phyloP scores from a whole-genome alignment of 2,888 invertebrate genomes.

The Pyrochroa serraticornis region DNA sequence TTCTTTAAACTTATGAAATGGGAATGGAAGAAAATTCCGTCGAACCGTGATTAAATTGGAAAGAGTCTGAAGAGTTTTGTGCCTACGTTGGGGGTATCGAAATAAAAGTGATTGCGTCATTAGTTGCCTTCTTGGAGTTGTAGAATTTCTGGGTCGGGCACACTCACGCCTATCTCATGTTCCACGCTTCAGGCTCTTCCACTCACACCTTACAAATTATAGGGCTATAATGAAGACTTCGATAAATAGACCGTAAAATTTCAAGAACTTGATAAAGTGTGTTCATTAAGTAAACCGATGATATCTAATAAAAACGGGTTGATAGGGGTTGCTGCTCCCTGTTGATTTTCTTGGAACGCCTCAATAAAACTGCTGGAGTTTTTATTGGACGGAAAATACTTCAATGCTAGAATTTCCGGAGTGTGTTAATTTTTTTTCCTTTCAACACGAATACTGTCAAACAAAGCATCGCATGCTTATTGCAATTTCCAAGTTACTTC shows the following conservation, averaged over 20 bases:
- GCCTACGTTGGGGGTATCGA: neutral
- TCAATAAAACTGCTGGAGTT: too few species aligned
- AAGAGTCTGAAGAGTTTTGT: neutral
- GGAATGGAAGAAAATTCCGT: conserved; percentile 6
- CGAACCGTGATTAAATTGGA: conserved; percentile 3
- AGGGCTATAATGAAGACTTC: conserved; percentile 4
- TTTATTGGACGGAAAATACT: too few species aligned
- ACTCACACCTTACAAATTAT: conserved; percentile 11
- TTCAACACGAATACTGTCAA: too few species aligned
- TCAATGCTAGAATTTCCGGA: too few species aligned
- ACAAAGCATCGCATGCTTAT: too few species aligned
- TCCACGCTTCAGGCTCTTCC: too few species aligned
- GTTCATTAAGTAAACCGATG: conserved; percentile 3
- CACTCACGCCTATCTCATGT: too few species aligned
- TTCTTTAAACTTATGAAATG: conserved; percentile 4
- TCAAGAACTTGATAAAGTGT: conserved; percentile 3
- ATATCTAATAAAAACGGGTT: neutral
- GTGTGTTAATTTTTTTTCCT: too few species aligned
- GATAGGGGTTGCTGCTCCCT: too few species aligned
- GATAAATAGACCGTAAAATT: conserved; percentile 17
- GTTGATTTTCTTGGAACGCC: too few species aligned
- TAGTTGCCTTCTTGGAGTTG: neutral
- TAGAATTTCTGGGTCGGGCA: too few species aligned
- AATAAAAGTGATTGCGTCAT: neutral
- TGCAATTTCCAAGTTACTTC: too few species aligned